Evolutionary conservation across 30 jellyfish, hydroid and myxozoan genomes (phyloP), one percentile per base, ranked within the genome.

Genomic region (Pseudorhiza aurosa): DNA sequence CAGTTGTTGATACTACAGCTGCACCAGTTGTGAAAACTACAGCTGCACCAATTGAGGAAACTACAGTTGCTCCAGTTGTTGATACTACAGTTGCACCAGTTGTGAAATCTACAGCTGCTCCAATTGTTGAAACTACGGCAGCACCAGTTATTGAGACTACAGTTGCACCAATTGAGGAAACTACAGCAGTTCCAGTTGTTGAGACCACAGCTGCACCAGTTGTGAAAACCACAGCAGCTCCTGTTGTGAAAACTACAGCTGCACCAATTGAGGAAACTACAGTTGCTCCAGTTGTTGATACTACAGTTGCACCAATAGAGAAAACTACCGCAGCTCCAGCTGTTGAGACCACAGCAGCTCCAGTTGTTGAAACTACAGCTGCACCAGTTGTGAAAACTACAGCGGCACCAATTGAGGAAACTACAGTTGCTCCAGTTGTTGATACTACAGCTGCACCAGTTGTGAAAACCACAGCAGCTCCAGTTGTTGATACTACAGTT

Each of bases 181-280:
- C 83, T 2, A 79, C 91, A 4, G 91, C 67, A 40, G 91, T 75
- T 40, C 91, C 91, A 17, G 91, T 43, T 62, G 91, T 55, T 0
- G 89, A 58, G 39, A 37, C 89, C 15, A 57, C 79, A n/a, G 89
- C 89, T 57, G 80, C 89, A 14, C 80, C 68, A 36, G 74, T 59
- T 19, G 37, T 59, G 0, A 60, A 47, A 42, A 64, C 89, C 3
- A 39, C 79, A 1, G 89, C 77, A 22, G 85, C 60, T 15, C 58
- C 89, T 33, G 46, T 47, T 21, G 81, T 58, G 22, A 81, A 56
- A 32, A 60, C 79, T 15, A 76, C 89, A 33, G 89, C 71, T 33
- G 79, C 79, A 8, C 67, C 81, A 25, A 81, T 44, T 58, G 81
- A 25, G 5, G 80, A 58, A 36, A 55, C 89, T 10, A 60, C 79